Evolutionary conservation across 53 echinoderm and acorn worm genomes (phyloP).

Genomic region (Crossaster papposus): DNA sequence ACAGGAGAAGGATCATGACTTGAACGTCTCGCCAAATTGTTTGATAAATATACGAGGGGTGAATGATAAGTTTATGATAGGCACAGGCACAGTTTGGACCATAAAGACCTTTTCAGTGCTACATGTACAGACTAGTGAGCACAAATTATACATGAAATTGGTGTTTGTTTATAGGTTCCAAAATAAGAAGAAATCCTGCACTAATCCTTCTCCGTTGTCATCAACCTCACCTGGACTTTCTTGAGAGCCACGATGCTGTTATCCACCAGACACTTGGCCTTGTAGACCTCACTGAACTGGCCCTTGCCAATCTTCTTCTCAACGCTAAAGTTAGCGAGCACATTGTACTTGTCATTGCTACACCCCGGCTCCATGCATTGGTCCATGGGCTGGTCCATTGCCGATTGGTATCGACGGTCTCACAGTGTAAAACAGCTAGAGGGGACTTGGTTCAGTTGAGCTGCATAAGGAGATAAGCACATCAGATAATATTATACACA

Average conservation of each 20-base stretch:
- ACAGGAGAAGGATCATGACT: too few relatives aligned
- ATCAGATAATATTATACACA: too few relatives aligned
- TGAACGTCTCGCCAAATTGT: too few relatives aligned
- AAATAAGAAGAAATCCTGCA: too few relatives aligned
- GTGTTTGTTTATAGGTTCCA: too few relatives aligned
- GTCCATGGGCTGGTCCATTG: slow-evolving; percentile 32
- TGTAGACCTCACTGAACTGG: slow-evolving; percentile 97
- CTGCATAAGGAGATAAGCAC: background rate
- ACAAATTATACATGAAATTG: too few relatives aligned
- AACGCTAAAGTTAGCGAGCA: slow-evolving; percentile 78
- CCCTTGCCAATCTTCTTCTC: slow-evolving; percentile 98
- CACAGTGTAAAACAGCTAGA: background rate
- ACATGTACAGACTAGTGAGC: too few relatives aligned
- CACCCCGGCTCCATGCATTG: slow-evolving; percentile 2
- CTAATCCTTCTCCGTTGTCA: too few relatives aligned
- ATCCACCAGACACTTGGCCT: slow-evolving; percentile 84
- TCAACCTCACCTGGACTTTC: slow-evolving; percentile 85
- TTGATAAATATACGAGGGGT: too few relatives aligned
- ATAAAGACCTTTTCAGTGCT: too few relatives aligned
- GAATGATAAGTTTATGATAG: too few relatives aligned
- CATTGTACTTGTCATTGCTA: slow-evolving; percentile 61
- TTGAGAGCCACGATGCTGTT: slow-evolving; percentile 86
- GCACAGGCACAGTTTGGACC: too few relatives aligned
- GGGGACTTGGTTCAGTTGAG: background rate
- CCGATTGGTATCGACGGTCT: background rate